These are phyloP conservation scores for Ailuropoda melanoleuca DNA, from an alignment of 2,113 vertebrate genomes.

Conservation along the genomic window DNA sequence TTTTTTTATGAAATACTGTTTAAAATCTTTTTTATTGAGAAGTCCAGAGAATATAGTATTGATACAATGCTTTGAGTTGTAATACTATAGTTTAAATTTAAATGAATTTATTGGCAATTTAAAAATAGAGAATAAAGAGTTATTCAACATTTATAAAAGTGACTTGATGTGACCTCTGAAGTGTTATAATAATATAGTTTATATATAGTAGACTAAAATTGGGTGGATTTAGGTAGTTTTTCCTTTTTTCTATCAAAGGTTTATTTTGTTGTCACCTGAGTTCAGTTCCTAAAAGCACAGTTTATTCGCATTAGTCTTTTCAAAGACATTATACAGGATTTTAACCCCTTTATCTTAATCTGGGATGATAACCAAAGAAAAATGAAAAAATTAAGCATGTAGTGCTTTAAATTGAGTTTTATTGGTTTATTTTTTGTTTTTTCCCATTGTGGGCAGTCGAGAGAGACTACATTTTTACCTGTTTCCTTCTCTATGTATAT, in stretches of 20 bases:
- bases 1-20: constrained; percentile 24
- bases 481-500: neutral
- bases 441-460: neutral
- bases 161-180: neutral
- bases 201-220: neutral
- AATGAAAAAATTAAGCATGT: neutral
- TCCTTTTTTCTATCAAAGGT: neutral
- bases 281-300: constrained; percentile 1
- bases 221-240: neutral
- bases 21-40: neutral
- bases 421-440: neutral
- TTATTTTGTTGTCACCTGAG: neutral
- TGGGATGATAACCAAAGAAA: neutral
- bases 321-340: neutral
- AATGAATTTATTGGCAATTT: neutral
- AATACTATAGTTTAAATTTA: neutral
- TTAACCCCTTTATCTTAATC: constrained; percentile 13
- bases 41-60: neutral
- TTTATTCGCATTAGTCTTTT: constrained; percentile 27
- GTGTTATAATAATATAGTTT: neutral
- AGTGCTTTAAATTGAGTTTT: constrained; percentile 14
- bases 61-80: neutral
- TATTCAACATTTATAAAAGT: neutral
- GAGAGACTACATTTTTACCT: neutral
- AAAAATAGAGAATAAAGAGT: constrained; percentile 3